Conservation (phyloP, 2,113 vertebrate genomes). For the Vombatus ursinus region DNA sequence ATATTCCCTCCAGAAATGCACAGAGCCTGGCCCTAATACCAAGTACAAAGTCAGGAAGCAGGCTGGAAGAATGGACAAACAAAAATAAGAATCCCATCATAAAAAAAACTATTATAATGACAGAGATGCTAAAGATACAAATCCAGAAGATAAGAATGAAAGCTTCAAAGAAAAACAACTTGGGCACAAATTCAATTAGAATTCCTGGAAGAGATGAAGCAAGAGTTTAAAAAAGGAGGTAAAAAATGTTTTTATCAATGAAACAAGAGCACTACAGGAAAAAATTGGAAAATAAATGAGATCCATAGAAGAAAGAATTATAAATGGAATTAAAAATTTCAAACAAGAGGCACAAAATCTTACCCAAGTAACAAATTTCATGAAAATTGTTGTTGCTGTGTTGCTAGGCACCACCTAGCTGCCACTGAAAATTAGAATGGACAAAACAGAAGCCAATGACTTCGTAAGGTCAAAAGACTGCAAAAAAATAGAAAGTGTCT, state of each 20-base stretch:
- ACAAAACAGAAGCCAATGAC: not conserved
- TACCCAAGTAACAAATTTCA: not conserved
- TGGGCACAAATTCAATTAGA: not conserved
- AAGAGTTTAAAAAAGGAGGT: not conserved
- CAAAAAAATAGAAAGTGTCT: not conserved
- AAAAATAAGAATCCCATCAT: too few relatives aligned
- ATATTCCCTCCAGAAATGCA: too few relatives aligned
- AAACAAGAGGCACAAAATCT: not conserved
- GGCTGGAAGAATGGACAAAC: not conserved
- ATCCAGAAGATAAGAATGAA: not conserved
- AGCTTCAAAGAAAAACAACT: not conserved
- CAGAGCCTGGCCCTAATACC: too few relatives aligned
- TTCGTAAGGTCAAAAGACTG: not conserved
- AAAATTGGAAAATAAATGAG: not conserved
- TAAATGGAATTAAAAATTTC: too few relatives aligned
- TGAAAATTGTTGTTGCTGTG: not conserved
- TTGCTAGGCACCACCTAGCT: not conserved
- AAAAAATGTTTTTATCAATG: not conserved
- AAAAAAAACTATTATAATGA: not conserved
- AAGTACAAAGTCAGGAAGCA: not conserved
- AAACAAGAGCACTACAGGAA: too few relatives aligned
- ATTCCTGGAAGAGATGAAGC: not conserved
- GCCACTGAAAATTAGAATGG: not conserved
- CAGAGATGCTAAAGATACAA: not conserved
- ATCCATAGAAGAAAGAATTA: not conserved